These are phyloP conservation scores for Acronicta psi DNA, from an alignment of 2,888 invertebrate species.

Conservation along the genomic window DNA sequence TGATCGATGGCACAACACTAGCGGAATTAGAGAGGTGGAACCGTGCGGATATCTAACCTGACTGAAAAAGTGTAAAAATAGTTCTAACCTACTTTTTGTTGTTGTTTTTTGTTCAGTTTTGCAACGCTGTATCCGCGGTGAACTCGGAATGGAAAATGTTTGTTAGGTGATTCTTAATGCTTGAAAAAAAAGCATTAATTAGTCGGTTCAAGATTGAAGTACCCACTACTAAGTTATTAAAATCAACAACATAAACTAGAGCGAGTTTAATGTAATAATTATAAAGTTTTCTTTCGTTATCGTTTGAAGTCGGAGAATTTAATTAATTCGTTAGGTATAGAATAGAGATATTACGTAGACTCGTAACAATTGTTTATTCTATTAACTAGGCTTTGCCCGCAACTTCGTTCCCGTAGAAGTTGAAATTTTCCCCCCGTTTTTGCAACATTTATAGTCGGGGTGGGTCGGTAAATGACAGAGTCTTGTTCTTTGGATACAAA, in stretches of 20 bases:
- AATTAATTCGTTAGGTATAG: too few relatives aligned
- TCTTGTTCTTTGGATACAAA: too few relatives aligned
- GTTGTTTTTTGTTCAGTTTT: slow-evolving; percentile 24
- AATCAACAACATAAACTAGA: slow-evolving; percentile 20
- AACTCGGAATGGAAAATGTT: slow-evolving; percentile 19
- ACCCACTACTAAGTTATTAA: slow-evolving; percentile 3
- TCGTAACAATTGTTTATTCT: too few relatives aligned
- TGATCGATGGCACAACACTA: slow-evolving; percentile 76
- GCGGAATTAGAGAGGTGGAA: slow-evolving; percentile 59
- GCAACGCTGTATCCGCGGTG: slow-evolving; percentile 13
- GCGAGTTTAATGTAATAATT: slow-evolving; percentile 12
- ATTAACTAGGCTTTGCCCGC: too few relatives aligned
- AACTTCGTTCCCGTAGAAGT: too few relatives aligned
- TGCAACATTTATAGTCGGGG: too few relatives aligned
- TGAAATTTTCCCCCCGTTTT: too few relatives aligned
- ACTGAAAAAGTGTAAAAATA: slow-evolving; percentile 44
- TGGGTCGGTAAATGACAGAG: too few relatives aligned
- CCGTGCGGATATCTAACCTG: slow-evolving; percentile 50
- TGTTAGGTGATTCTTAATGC: slow-evolving; percentile 28
- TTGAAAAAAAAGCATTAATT: slow-evolving; percentile 41
- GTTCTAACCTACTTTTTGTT: slow-evolving; percentile 35
- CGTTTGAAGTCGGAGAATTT: background rate
- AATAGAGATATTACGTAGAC: too few relatives aligned
- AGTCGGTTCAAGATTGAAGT: slow-evolving; percentile 5
- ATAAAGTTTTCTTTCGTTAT: slow-evolving; percentile 12